Percentiles rank a stretch among this genome's conserved stretches.
These are phyloP conservation scores for Germaria angustata DNA, from an alignment of 2,888 invertebrate genomes.

Conservation along the genomic window DNA sequence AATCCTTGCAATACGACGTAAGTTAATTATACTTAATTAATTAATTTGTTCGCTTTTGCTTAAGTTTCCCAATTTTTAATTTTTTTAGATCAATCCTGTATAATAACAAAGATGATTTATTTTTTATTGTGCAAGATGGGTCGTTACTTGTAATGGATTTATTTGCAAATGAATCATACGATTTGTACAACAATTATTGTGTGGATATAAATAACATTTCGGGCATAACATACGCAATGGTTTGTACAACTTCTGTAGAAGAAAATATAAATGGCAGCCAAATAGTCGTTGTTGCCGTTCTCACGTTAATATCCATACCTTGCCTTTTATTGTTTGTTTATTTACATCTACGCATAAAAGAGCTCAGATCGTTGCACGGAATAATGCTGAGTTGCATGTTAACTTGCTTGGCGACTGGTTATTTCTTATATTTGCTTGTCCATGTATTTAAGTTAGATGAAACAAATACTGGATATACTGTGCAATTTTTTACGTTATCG, in stretches of 20 bases:
- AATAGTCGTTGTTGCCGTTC: constrained; percentile 73
- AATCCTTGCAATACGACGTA: constrained; percentile 77
- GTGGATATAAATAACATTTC: constrained; percentile 75
- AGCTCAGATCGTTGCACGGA: constrained; percentile 77
- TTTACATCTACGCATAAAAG: constrained; percentile 73
- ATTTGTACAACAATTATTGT: constrained; percentile 76
- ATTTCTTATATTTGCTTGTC: constrained; percentile 76
- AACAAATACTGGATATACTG: constrained; percentile 75
- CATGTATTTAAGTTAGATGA: constrained; percentile 75
- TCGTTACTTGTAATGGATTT: constrained; percentile 76
- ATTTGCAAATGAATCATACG: constrained; percentile 74
- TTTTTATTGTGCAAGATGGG: constrained; percentile 78
- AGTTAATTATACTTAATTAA: neutral
- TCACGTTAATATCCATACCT: constrained; percentile 78
- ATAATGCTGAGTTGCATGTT: constrained; percentile 78
- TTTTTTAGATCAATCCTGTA: constrained; percentile 72
- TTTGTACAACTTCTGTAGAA: constrained; percentile 76
- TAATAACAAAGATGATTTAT: constrained; percentile 72
- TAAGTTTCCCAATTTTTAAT: no score
- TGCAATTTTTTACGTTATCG: constrained; percentile 78
- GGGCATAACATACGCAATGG: constrained; percentile 76
- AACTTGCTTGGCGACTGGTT: constrained; percentile 76
- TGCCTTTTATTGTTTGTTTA: constrained; percentile 75
- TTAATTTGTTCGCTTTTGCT: neutral
- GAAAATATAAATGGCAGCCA: constrained; percentile 73